Conservation (phyloP, 2,888 invertebrate genomes). For the Laspeyria flexula region DNA sequence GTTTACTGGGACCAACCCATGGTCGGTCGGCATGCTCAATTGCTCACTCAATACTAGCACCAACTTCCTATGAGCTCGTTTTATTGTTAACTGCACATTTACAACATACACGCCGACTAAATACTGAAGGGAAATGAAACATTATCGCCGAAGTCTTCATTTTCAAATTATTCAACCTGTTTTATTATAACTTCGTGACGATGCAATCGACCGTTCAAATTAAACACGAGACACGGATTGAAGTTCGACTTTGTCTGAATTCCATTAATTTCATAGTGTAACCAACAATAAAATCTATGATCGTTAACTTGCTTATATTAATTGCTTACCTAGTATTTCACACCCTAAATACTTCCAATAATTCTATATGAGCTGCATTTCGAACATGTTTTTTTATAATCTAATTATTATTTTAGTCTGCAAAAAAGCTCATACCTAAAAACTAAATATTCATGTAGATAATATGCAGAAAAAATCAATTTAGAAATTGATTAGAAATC, state of each 20-base stretch:
- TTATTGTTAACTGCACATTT: conserved; percentile 63
- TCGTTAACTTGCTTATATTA: neutral
- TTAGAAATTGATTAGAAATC: conserved; percentile 16
- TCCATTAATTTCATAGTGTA: conserved; percentile 12
- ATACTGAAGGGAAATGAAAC: conserved; percentile 53
- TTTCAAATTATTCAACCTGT: conserved; percentile 44
- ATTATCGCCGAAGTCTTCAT: conserved; percentile 41
- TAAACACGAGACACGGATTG: conserved; percentile 29
- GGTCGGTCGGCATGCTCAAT: neutral
- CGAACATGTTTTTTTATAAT: neutral
- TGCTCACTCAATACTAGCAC: conserved; percentile 1
- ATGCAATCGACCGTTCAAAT: conserved; percentile 49
- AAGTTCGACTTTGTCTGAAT: conserved; percentile 20
- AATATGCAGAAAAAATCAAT: neutral
- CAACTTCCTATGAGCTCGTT: conserved; percentile 23
- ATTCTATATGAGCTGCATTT: neutral
- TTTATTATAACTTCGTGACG: conserved; percentile 54
- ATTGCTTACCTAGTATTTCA: neutral
- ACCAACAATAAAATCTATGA: neutral
- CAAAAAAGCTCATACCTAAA: neutral
- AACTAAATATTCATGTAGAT: neutral
- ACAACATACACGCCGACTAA: conserved; percentile 48
- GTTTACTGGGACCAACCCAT: conserved; percentile 11
- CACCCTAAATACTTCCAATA: neutral
- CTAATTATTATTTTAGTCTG: neutral